Base-by-base conservation (phyloP, 2,888 invertebrate genomes). In the Linnaemya tessellans region DNA sequence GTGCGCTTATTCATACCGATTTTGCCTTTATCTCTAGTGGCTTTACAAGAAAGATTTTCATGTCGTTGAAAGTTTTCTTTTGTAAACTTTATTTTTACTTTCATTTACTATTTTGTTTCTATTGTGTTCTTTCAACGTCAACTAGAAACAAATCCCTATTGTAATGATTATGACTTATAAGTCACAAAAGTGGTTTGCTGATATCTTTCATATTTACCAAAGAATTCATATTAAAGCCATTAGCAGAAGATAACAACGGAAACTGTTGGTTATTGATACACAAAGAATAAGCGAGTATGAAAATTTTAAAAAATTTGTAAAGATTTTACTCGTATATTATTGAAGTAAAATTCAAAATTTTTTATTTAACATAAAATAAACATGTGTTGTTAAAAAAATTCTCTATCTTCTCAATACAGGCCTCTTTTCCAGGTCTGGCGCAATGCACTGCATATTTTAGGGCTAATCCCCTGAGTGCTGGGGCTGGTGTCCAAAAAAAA, bases 81-180 rank as follows among this genome's bases (percentile, higher is more conserved):
- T 65, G 51, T 38, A 67, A 73, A 58, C 51, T 65, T 77, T 65
- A 41, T 56, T 82, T 75, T 70, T 54, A 20, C 70, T 84, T 84
- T 80, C 75, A 15, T 41, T 46, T 62, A 11, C 64, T 25, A 15
- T 8, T 58, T 54, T 35, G 30, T 35, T 56, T 18, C n/a, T 35
- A 5, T 51, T 54, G 41, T 41, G 41, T 15, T 56, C 22, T 38
- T 54, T 43, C 20, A 75, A 68, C 43, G 18, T 68, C 35, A 20
- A 68, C 43, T 68, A 62, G 13, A 49, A 64, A 35, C 68, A 67
- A 75, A 25, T 78, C 80, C 49, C 80, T 75, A 35, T 80, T 60
- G 84, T 35, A 71, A 54, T 75, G 77, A 77, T 84, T 80, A 81
- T 81, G 73, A 81, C 74, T 84, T 65, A 81, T 73, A 84, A 84